Evolutionary conservation across 2,888 invertebrate species (phyloP), one percentile per base, ranked within the genome.

Genomic region (Elegia similella): DNA sequence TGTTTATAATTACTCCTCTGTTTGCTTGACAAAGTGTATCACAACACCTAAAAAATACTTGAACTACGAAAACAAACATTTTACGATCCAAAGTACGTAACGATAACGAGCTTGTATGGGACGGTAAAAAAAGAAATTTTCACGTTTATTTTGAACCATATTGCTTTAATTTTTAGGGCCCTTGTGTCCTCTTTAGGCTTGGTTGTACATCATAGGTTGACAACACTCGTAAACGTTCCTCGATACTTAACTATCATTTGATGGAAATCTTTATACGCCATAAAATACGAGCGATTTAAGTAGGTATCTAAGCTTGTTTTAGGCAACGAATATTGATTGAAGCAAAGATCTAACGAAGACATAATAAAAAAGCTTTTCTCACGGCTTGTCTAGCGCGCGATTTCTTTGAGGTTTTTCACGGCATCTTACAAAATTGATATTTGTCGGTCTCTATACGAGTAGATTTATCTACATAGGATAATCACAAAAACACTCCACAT

Each of bases 181-280:
- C 12, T 34, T 10, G 12, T 17, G 15, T 48, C 23, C 30, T 13
- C 34, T 34, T 55, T 32, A 7, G 43, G 43, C 54, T n/a, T 43
- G 7, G n/a, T 13, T 44, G 32, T 44, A 55, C 44, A 44, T 30
- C 43, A 44, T 32, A 16, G 43, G 43, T 44, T 55, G 17, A 44
- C 44, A 34, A 55, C 16, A 46, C 54, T 55, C 54, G 44, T 55
- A 55, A 55, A 55, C 54, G 44, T 32, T 44, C 16, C n/a, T 15
- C 34, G 17, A 55, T 55, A 46, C 54, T 55, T 55, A 55, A 46
- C 44, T 55, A 44, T 44, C 34, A 30, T 55, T 55, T 44, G 44
- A 55, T 55, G 54, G 54, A 44, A 55, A 46, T 55, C 42, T 55
- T 54, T 55, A 44, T 32, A 46, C 17, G 34, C 34, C 29, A 44